Evolutionary conservation across 2,113 vertebrate genomes (phyloP).

Genomic region (Papio anubis): DNA sequence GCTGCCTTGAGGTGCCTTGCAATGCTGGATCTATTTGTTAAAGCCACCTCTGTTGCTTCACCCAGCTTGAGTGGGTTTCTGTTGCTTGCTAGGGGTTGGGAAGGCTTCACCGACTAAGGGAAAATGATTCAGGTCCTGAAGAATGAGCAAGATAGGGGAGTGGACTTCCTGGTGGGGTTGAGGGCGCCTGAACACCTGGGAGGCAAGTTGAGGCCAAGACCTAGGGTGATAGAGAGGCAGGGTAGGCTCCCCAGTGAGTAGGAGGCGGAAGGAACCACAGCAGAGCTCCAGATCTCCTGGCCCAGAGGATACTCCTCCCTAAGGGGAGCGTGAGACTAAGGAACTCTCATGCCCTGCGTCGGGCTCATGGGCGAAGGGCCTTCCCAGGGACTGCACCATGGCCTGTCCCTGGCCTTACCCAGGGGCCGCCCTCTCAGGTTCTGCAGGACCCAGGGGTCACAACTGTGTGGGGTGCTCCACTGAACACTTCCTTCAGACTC

Average conservation of each 20-base stretch:
- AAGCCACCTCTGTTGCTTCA: neutral
- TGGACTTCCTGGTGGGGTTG: neutral
- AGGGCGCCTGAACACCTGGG: neutral
- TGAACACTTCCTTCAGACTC: constrained; percentile 31
- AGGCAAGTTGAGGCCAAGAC: neutral
- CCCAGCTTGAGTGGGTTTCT: neutral
- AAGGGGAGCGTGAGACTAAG: neutral
- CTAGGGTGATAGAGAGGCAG: neutral
- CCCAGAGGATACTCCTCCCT: neutral
- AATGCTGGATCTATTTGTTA: neutral
- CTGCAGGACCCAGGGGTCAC: neutral
- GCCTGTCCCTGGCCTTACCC: no score
- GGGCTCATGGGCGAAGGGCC: neutral
- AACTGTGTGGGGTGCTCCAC: neutral
- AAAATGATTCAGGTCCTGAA: neutral
- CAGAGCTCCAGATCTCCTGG: neutral
- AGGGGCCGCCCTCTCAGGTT: neutral
- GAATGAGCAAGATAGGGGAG: neutral
- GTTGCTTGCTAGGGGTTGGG: neutral
- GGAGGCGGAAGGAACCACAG: neutral
- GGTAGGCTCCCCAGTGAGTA: neutral
- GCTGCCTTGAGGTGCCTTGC: neutral
- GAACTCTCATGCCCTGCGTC: neutral
- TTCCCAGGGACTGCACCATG: neutral
- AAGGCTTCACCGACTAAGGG: neutral